Base-by-base conservation (phyloP, 2,888 invertebrate species). In the Agonum fuliginosum region DNA sequence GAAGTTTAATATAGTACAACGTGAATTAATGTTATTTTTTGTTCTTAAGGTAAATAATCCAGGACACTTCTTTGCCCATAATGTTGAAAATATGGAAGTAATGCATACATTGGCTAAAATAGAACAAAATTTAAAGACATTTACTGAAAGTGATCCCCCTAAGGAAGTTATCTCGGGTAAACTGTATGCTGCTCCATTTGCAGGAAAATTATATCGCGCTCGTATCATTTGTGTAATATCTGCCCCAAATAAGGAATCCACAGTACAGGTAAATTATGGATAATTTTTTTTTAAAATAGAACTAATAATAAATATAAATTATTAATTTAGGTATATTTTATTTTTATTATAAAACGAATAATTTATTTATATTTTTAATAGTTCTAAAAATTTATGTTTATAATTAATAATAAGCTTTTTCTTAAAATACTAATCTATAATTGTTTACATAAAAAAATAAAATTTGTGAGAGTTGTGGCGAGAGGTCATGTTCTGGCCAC, bases 51-150 rank as follows among this genome's bases (percentile, higher is more conserved):
- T 90, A 1, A 86, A 90, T 12, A 90, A 90, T 83, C 91, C 93
- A 17, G 89, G 91, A 74, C 91, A 91, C 82, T 94, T 95, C 85
- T 95, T 92, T 91, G 92, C 89, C 6, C 91, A 91, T 77, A 87
- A 90, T 80, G 86, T 86, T 24, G 89, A 91, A 78, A 86, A 88
- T 0, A 82, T 81, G 14, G 75, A 80, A 3, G 67, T 78, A 20
- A 78, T 81, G 12, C 75, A 83, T 0, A 82, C 83, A 2, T 77
- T 88, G 1, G 80, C 81, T 1, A 84, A 83, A 79, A 88, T 91
- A 75, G 82, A 85, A 0, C 79, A 82, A 0, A 77, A 83, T 0
- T 82, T 89, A 6, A 88, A 89, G 86, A 83, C 80, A 24, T 82
- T 83, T 0, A 80, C 83, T 10, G 80, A 86, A 10, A 85, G 69